Evolutionary conservation across 2,888 invertebrate species (phyloP), one percentile per base, ranked within the genome.

Genomic region (Cerastoderma edule): DNA sequence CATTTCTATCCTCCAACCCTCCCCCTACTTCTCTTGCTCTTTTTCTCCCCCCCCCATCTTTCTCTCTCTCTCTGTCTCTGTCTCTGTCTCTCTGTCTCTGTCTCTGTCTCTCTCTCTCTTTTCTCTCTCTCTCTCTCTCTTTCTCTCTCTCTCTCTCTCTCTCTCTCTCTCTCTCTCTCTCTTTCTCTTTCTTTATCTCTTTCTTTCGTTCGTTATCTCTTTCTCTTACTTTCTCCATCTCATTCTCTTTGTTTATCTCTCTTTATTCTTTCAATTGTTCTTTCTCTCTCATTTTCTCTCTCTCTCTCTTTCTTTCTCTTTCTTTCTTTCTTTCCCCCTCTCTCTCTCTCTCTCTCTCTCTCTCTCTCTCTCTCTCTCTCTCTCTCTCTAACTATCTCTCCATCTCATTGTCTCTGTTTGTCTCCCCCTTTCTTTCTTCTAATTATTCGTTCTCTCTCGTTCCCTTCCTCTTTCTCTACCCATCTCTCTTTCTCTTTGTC

Each of bases 111-210:
- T 44, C 44, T 44, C 10, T 44, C 44, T 44, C 44, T 44, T 16
- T 44, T 44, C 16, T 16, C 44, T 13, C 44, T 44, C 44, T 16
- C 44, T 44, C 16, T 16, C 44, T 44, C 44, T 16, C 44, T 16
- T 16, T 16, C 10, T 44, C 16, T 44, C 44, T 44, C 44, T 44
- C 44, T 57, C 57, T 57, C 57, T 57, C 57, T 57, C 57, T 57
- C 57, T 57, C 57, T 57, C 57, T 57, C 57, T 57, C 57, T 57
- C 57, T 57, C 57, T 57, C 57, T 57, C 57, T 57, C 57, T 57
- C 57, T 57, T 30, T n/a, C n/a, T n/a, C n/a, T n/a, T n/a, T n/a
- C n/a, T n/a, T n/a, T n/a, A n/a, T n/a, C n/a, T n/a, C n/a, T n/a
- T n/a, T n/a, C n/a, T n/a, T n/a, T n/a, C n/a, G n/a, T n/a, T n/a